Conservation (phyloP, 2,888 invertebrate species). For the Dicroscelio sp. region DNA sequence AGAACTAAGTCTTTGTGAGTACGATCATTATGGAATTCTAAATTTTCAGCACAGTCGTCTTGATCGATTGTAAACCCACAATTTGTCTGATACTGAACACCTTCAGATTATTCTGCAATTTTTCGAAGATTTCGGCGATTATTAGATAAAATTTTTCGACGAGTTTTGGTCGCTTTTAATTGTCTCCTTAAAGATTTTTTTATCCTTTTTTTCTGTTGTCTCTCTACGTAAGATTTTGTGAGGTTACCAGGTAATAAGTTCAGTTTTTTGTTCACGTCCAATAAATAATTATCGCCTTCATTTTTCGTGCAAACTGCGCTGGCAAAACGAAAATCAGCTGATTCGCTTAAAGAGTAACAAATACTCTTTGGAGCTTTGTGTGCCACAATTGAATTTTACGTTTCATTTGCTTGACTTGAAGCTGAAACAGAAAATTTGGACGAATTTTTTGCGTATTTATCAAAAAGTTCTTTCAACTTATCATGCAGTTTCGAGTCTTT, state of each 20-base stretch:
- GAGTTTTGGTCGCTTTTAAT: too few species aligned
- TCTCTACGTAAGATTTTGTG: too few species aligned
- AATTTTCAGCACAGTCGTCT: too few species aligned
- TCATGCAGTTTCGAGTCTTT: not conserved
- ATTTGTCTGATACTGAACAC: too few species aligned
- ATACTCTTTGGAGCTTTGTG: constrained; percentile 63
- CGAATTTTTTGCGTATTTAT: constrained; percentile 55
- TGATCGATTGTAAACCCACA: too few species aligned
- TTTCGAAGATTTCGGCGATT: too few species aligned
- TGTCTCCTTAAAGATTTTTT: too few species aligned
- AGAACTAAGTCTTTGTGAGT: too few species aligned
- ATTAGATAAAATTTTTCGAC: too few species aligned
- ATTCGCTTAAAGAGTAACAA: constrained; percentile 40
- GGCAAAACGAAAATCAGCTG: constrained; percentile 23
- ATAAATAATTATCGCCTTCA: not conserved
- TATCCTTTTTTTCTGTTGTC: too few species aligned
- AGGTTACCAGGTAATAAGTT: not conserved
- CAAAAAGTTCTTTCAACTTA: not conserved
- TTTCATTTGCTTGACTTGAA: constrained; percentile 67
- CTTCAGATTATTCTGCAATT: too few species aligned
- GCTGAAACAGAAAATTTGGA: constrained; percentile 64
- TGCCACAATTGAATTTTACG: constrained; percentile 54
- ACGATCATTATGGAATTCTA: too few species aligned
- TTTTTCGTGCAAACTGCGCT: constrained; percentile 4
- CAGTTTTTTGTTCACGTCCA: not conserved